Evolutionary conservation across 2,113 vertebrate genomes (phyloP).

Genomic region (Rhizomys pruinosus): DNA sequence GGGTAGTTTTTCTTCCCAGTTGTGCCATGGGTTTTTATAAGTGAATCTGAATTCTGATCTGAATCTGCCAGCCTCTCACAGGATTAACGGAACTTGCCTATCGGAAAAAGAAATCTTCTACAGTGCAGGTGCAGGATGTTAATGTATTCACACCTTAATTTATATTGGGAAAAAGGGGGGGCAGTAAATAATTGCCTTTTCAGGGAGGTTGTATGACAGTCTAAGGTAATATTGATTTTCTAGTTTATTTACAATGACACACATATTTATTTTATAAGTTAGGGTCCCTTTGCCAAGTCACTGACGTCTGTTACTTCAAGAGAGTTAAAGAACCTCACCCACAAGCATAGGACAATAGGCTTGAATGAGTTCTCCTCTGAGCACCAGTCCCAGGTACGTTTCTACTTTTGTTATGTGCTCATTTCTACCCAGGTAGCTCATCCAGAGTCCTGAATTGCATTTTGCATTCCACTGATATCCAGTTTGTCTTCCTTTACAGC

Average conservation of each 20-base stretch:
- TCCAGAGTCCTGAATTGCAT: background rate
- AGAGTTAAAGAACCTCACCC: background rate
- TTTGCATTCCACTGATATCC: background rate
- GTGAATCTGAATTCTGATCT: too few species aligned
- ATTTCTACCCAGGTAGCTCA: constrained; percentile 40
- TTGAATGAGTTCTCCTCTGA: constrained; percentile 10
- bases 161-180: background rate
- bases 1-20: constrained; percentile 77
- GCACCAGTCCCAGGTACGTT: background rate
- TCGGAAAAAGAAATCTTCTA: constrained; percentile 52
- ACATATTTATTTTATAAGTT: background rate
- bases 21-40: constrained; percentile 66
- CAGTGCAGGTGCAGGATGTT: background rate
- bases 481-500: background rate
- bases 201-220: background rate
- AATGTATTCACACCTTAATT: constrained; percentile 36
- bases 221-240: background rate
- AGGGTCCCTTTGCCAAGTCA: background rate
- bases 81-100: constrained; percentile 56
- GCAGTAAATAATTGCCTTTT: constrained; percentile 15
- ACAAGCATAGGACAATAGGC: background rate
- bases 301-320: background rate
- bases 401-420: background rate
- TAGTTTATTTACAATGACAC: background rate
- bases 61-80: constrained; percentile 59